A percentile compares a stretch with the other conserved stretches of the same genome.
Conservation (phyloP, 2,888 invertebrate genomes). For the Pristionchus entomophagus region DNA sequence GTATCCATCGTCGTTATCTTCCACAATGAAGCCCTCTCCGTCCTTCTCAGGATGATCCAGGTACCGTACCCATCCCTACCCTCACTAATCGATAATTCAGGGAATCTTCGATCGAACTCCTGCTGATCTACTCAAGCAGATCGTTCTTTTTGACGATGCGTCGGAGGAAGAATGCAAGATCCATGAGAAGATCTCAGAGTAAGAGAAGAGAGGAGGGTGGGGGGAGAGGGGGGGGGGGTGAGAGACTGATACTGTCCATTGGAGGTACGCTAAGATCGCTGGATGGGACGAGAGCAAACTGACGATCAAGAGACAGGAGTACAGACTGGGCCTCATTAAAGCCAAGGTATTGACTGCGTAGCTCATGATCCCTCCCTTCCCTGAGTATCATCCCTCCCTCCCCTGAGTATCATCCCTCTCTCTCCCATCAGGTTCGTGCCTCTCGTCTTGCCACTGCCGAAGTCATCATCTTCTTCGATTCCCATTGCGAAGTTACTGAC, state of each 20-base stretch:
- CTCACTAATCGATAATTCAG: conserved; percentile 45
- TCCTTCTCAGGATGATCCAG: conserved; percentile 83
- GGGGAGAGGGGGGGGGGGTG: background rate
- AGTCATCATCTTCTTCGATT: conserved; percentile 94
- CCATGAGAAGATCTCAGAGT: conserved; percentile 54
- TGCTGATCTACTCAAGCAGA: conserved; percentile 68
- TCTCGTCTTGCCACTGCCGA: conserved; percentile 92
- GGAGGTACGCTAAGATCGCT: conserved; percentile 60
- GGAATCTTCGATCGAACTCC: conserved; percentile 67
- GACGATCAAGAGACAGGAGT: conserved; percentile 57
- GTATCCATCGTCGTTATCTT: conserved; percentile 92
- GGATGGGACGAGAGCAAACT: conserved; percentile 56
- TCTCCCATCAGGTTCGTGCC: conserved; percentile 84
- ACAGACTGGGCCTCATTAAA: conserved; percentile 53
- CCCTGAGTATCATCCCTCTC: background rate
- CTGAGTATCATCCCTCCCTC: too few species aligned
- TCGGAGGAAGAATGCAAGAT: conserved; percentile 61
- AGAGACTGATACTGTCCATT: conserved; percentile 49
- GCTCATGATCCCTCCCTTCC: background rate
- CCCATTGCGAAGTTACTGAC: conserved; percentile 93
- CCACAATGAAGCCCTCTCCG: conserved; percentile 99
- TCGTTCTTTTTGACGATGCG: conserved; percentile 75
- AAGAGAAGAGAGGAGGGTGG: background rate
- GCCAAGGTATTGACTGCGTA: conserved; percentile 68
- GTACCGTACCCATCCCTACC: conserved; percentile 13